Evolutionary conservation across 2,888 invertebrate species (phyloP), one percentile per base, ranked within the genome.

Genomic region (Lasioglossum pauxillum): DNA sequence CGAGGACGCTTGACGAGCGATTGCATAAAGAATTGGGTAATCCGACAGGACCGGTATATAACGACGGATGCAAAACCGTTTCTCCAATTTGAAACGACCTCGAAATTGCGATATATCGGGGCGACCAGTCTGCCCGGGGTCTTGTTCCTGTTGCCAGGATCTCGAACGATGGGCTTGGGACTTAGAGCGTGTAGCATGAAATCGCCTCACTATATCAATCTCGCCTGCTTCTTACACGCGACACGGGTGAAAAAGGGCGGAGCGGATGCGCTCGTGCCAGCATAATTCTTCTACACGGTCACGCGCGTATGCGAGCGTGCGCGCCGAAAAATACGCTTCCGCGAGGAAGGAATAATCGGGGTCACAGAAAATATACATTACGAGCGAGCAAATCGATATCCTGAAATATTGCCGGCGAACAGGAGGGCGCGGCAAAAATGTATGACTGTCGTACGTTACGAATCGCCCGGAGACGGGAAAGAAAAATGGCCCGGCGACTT

Each of bases 171-270:
- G 86, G 60, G 72, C 78, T 38, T 77, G 77, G 67, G 75, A 81
- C 83, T 87, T 90, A 89, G 90, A 85, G 75, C 83, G 67, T 88
- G 90, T 91, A 91, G 84, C 89, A 81, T 85, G 80, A 89, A 91
- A 91, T 91, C 88, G 90, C 88, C 77, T 86, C 88, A 79, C 89
- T 91, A 83, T 90, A 91, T 91, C 92, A 90, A 92, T 92, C 92
- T 85, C 69, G 86, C 88, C 86, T 86, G 80, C 78, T 88, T 71
- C 90, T 80, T 71, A 73, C 85, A 78, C 82, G 60, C 73, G 31
- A 71, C 82, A 27, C 76, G 71, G 74, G 38, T 38, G 77, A 78
- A 87, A 88, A 78, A 78, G 78, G 72, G 38, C 74, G 75, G 41
- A 53, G 49, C 75, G 80, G 80, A 78, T 79, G 75, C 67, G 69